Evolutionary conservation across 2,797 vertebrate genomes (phyloP), one percentile per base, ranked within the genome.

Genomic region (Ctenopoma multispine): DNA sequence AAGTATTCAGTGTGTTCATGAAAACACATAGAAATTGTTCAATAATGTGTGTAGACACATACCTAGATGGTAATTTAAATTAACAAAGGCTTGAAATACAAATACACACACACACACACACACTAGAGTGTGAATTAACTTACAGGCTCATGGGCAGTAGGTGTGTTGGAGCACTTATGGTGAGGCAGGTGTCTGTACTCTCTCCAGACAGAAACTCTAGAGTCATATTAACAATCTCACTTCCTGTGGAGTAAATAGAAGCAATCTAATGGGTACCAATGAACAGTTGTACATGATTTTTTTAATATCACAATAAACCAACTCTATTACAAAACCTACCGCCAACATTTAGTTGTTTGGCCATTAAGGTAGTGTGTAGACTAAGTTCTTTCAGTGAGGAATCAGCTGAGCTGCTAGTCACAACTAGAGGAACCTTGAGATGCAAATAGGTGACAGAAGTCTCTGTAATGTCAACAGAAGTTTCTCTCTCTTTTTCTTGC

Each of bases 111-210:
- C n/a, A n/a, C n/a, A 68, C 3, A 12, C 17, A 80, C 8, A 63
- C 18, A 58, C 56, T 10, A 44, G 23, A 80, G 13, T 21, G 40
- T 51, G 48, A 57, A 56, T 43, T 6, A 55, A 88, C 93, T 93
- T 83, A 96, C 95, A 46, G 81, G 43, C 49, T 89, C 56, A 75
- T 77, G 15, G 94, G 94, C 36, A 95, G 77, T 54, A 94, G 54
- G 41, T 83, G 27, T 65, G 67, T 62, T 58, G 89, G 89, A 18
- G 89, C 91, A 43, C 69, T 92, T 72, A 96, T 86, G 7, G 76
- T 89, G 69, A 96, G 84, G 79, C 95, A 96, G 44, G 87, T 90
- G 59, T 90, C 69, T 0, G 61, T 72, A 27, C 79, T 72, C 70
- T 90, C 90, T 65, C 66, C 93, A 88, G 78, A 64, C 13, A 70